Conservation (phyloP, 2,888 invertebrate species). For the Melanostoma scalare region DNA sequence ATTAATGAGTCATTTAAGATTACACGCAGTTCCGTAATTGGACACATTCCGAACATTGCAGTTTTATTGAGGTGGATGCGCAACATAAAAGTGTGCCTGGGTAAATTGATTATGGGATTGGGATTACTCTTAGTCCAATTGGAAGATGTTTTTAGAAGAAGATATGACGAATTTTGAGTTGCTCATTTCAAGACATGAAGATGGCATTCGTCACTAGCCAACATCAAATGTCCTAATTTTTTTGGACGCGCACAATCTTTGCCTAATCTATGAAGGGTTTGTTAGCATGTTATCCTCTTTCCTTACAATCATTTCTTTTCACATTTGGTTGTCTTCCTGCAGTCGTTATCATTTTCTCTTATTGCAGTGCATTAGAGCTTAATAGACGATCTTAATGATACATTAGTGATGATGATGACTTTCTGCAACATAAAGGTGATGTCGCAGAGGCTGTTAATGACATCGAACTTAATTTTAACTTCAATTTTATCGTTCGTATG, state of each 20-base stretch:
- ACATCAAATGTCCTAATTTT: constrained; percentile 2
- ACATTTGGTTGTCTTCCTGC: constrained; percentile 51
- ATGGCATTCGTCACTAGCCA: constrained; percentile 19
- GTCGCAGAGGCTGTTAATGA: too few species aligned
- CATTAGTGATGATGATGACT: constrained; percentile 42
- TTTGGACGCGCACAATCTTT: constrained; percentile 37
- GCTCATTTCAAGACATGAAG: too few species aligned
- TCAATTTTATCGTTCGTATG: too few species aligned
- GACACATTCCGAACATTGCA: constrained; percentile 62
- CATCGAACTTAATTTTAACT: too few species aligned
- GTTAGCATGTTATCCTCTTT: constrained; percentile 12
- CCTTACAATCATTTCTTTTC: constrained; percentile 44
- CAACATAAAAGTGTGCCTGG: not conserved
- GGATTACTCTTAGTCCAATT: not conserved
- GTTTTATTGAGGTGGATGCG: not conserved
- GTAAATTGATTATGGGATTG: not conserved
- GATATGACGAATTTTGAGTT: not conserved
- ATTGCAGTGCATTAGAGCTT: constrained; percentile 68
- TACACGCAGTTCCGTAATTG: constrained; percentile 69
- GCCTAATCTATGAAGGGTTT: constrained; percentile 28
- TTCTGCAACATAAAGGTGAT: too few species aligned
- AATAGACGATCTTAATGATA: constrained; percentile 72
- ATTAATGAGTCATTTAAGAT: constrained; percentile 70
- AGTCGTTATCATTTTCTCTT: constrained; percentile 62
- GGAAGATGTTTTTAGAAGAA: not conserved